Base-by-base conservation (phyloP, 1,140 invertebrate genomes). In the Drosophila nigromelanica region DNA sequence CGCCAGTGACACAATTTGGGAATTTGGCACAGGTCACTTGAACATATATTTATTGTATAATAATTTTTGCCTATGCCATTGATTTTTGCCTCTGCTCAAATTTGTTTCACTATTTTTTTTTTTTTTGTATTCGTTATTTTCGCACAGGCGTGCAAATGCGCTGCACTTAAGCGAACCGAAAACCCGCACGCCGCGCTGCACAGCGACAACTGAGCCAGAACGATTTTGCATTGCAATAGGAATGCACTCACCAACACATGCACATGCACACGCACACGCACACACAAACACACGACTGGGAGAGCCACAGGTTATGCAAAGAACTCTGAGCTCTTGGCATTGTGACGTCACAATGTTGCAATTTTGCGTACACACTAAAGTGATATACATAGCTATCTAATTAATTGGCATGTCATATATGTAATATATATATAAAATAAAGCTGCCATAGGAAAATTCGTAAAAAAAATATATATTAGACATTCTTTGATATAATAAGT, bases 11-110 rank as follows among this genome's bases (percentile, higher is more conserved):
- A 80, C 70, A 52, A 67, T 69, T 78, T 37, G 12, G 24, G 5
- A 73, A 82, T 76, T 51, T 50, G 50, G 68, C 66, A 27, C 83
- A 79, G 82, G 55, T 78, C 82, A 60, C 40, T 60, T 67, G 60
- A 33, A 37, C 12, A 43, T 27, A n/a, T 40, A 60, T 58, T 79
- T 77, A 74, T 85, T 69, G 78, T 83, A 73, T 76, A 80, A 86
- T 86, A 63, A 74, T 71, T 76, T 78, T 48, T 56, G 50, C 56
- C 42, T 64, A 71, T 71, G 62, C 61, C 66, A 62, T 72, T 62
- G 63, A 72, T 76, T 76, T 71, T 66, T 60, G 76, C 45, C 66
- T 40, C 54, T 61, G 45, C 43, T 76, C 45, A 50, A 45, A 62
- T 56, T 42, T 61, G 42, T 69, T 54, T 61, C 50, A 55, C 14